Percentiles rank a stretch among this genome's conserved stretches.
phyloP scores from a whole-genome alignment of 1,140 invertebrate species.

The Pseudoatta argentina region DNA sequence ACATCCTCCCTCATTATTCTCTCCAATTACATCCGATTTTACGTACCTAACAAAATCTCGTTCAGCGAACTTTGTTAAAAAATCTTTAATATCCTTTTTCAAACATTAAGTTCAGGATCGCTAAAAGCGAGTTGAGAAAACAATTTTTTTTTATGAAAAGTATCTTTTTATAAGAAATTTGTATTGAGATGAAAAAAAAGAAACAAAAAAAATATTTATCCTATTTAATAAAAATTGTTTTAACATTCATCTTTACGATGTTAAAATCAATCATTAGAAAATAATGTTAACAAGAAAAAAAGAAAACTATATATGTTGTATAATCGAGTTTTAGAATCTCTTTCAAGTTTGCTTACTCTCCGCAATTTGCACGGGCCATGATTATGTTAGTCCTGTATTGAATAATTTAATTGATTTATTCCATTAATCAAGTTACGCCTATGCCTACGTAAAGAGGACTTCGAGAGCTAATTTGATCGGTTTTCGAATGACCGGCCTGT shows the following conservation, averaged over 20 bases:
- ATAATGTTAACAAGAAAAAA: background rate
- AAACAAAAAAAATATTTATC: background rate
- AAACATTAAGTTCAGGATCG: background rate
- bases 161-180: background rate
- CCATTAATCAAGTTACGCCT: slow-evolving; percentile 51
- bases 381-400: slow-evolving; percentile 29
- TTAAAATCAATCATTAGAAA: background rate
- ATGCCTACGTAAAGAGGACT: slow-evolving; percentile 48
- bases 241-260: background rate
- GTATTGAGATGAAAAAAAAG: background rate
- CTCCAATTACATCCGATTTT: slow-evolving; percentile 59
- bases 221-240: background rate
- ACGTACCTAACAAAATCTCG: slow-evolving; percentile 41
- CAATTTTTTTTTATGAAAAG: background rate
- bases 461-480: slow-evolving; percentile 42
- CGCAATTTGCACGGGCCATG: slow-evolving; percentile 3
- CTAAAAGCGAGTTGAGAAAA: background rate
- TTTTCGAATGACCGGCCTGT: slow-evolving; percentile 46
- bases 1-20: slow-evolving; percentile 54
- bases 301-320: background rate
- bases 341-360: background rate
- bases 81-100: slow-evolving; percentile 20
- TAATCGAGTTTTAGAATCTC: background rate
- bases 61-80: slow-evolving; percentile 26
- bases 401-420: slow-evolving; percentile 45